These are phyloP conservation scores for Orbicella faveolata DNA, from an alignment of 64 coral and sea anemone species.

Conservation along the genomic window DNA sequence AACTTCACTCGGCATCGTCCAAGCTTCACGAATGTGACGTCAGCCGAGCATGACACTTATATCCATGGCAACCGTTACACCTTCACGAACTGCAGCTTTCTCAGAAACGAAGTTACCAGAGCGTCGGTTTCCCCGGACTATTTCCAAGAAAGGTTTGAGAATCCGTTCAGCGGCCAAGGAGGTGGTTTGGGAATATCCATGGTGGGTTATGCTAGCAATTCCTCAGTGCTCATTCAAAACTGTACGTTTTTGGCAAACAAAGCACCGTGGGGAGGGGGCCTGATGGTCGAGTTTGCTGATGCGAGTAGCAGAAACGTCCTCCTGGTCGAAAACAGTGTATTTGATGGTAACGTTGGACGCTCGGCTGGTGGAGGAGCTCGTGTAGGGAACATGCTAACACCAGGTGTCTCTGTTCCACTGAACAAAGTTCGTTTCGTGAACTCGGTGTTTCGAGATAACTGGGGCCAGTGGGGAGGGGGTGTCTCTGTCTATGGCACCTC, in stretches of 20 bases:
- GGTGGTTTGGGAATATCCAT: constrained; percentile 60
- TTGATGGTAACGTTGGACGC: constrained; percentile 45
- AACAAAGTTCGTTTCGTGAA: constrained; percentile 30
- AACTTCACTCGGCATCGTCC: neutral
- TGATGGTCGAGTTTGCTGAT: constrained; percentile 27
- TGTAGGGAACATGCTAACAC: neutral
- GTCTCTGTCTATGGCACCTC: constrained; percentile 47
- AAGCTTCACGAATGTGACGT: neutral
- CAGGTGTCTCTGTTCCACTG: neutral
- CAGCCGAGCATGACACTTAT: neutral
- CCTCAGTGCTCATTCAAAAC: constrained; percentile 28
- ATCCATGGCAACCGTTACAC: constrained; percentile 30
- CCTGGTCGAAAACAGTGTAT: constrained; percentile 3
- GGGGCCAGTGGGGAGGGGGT: constrained; percentile 65
- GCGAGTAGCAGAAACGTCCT: constrained; percentile 21
- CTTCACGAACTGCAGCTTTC: constrained; percentile 40
- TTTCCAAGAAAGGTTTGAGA: constrained; percentile 15
- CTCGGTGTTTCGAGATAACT: constrained; percentile 44
- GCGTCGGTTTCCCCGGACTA: neutral
- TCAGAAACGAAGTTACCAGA: constrained; percentile 14
- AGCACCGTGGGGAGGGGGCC: constrained; percentile 42
- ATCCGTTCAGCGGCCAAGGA: constrained; percentile 27
- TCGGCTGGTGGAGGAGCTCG: constrained; percentile 51
- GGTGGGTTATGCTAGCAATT: constrained; percentile 30
- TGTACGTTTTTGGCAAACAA: constrained; percentile 59